Conservation (phyloP, 2,888 invertebrate species). For the Rhingia campestris region DNA sequence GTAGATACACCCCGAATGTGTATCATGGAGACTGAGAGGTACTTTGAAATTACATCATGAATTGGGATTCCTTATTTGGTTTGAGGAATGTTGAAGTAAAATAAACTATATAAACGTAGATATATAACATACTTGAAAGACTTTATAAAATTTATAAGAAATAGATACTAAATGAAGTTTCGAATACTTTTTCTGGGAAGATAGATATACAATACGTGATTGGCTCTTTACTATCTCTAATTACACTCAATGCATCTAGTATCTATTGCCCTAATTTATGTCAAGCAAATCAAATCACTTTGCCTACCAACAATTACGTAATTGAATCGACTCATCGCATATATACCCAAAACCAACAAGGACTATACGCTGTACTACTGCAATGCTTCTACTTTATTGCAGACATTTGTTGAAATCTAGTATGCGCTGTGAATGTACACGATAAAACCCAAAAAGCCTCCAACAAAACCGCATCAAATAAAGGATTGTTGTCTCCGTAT, state of each 20-base stretch:
- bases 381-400: slow-evolving; percentile 45
- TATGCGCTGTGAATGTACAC: slow-evolving; percentile 22
- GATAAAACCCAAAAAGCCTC: slow-evolving; percentile 42
- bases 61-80: too few relatives aligned
- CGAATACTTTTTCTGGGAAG: too few relatives aligned
- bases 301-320: slow-evolving; percentile 21
- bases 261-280: not conserved
- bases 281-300: slow-evolving; percentile 2
- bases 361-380: slow-evolving; percentile 8
- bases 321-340: slow-evolving; percentile 35
- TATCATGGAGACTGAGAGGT: not conserved
- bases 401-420: slow-evolving; percentile 22
- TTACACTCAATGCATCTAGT: not conserved
- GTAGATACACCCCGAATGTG: slow-evolving; percentile 26
- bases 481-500: slow-evolving; percentile 40
- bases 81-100: too few relatives aligned
- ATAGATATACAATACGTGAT: too few relatives aligned
- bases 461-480: slow-evolving; percentile 22
- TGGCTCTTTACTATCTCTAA: too few relatives aligned
- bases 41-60: too few relatives aligned
- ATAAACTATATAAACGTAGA: too few relatives aligned
- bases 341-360: not conserved
- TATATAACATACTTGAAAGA: too few relatives aligned
- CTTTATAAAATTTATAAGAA: too few relatives aligned
- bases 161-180: too few relatives aligned